Evolutionary conservation across 1,140 invertebrate genomes (phyloP).

Genomic region (Oryctes rhinoceros): DNA sequence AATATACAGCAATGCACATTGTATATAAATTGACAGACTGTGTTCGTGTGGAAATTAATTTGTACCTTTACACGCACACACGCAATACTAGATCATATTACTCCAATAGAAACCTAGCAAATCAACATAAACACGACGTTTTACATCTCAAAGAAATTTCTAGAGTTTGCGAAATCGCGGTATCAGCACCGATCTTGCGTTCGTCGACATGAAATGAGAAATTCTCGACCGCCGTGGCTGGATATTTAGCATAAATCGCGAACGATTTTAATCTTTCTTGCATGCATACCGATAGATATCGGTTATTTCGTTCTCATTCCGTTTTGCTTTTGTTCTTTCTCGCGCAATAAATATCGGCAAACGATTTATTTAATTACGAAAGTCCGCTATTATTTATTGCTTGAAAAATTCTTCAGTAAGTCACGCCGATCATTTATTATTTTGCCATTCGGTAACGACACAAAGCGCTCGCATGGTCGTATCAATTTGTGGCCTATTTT

Average conservation of each 20-base stretch:
- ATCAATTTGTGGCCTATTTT: conserved; percentile 6
- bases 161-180: neutral
- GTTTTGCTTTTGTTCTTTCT: neutral
- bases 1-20: no score
- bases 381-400: conserved; percentile 6
- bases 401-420: neutral
- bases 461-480: neutral
- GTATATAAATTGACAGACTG: no score
- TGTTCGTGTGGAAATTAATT: no score
- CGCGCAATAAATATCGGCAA: conserved; percentile 21
- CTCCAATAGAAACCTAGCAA: neutral
- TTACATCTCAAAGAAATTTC: conserved; percentile 16
- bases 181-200: neutral
- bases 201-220: neutral
- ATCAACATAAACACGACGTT: neutral
- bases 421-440: conserved; percentile 14
- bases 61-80: no score
- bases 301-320: neutral
- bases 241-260: conserved; percentile 14
- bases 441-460: conserved; percentile 6
- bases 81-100: neutral
- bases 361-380: conserved; percentile 22
- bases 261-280: conserved; percentile 1
- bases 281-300: neutral
- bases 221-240: neutral